Percentiles rank a stretch among this genome's conserved stretches.
Evolutionary conservation across 1,140 invertebrate species (phyloP).

Genomic region (Augochlora pura): DNA sequence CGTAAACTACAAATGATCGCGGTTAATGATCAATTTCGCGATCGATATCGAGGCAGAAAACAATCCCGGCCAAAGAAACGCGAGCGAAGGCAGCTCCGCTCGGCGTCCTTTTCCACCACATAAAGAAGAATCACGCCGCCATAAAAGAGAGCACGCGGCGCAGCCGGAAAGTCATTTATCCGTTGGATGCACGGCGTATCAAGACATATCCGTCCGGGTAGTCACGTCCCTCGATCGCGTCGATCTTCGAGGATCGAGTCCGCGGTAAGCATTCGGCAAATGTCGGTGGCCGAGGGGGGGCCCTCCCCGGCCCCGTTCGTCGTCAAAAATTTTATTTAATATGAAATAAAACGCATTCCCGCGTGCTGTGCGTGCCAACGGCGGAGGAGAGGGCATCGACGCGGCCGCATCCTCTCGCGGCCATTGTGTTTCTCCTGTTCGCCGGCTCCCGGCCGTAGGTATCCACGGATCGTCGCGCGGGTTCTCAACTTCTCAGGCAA

Average conservation of each 20-base stretch:
- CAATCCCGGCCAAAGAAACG: not conserved
- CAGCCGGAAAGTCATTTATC: not conserved
- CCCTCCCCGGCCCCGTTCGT: not conserved
- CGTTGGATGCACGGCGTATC: constrained; percentile 1
- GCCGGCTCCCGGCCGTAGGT: constrained; percentile 63
- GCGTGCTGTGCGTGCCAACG: constrained; percentile 75
- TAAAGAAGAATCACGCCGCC: not conserved
- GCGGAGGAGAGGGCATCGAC: constrained; percentile 58
- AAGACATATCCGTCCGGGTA: constrained; percentile 15
- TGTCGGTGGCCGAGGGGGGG: constrained; percentile 52
- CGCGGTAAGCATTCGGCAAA: constrained; percentile 56
- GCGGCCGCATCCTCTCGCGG: constrained; percentile 63
- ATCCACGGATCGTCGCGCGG: constrained; percentile 62
- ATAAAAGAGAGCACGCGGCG: not conserved
- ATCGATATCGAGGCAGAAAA: not conserved
- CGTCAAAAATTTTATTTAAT: constrained; percentile 79
- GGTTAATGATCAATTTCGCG: not conserved
- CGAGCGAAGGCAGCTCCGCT: not conserved
- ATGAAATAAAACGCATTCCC: constrained; percentile 74
- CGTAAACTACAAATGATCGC: not conserved
- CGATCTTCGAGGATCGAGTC: not conserved
- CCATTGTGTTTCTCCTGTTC: constrained; percentile 65
- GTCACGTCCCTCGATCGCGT: constrained; percentile 14
- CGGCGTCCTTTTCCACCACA: not conserved
- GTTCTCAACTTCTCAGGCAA: constrained; percentile 74